Conservation (phyloP, 2,113 vertebrate genomes). For the Sarotherodon lohbergeri region DNA sequence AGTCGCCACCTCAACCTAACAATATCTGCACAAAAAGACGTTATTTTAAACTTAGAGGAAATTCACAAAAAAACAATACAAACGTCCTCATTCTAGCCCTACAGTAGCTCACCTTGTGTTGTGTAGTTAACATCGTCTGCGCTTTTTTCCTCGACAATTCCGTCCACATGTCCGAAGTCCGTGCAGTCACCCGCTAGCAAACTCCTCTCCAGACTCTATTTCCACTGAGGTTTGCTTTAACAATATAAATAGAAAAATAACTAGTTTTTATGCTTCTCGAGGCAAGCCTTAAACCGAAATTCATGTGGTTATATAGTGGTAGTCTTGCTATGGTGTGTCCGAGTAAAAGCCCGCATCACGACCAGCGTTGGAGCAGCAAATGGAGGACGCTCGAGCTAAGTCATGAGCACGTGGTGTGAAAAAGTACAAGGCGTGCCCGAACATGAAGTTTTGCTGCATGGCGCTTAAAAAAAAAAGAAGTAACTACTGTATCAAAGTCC, state of each 20-base stretch:
- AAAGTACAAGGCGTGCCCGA: background rate
- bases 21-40: background rate
- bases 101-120: background rate
- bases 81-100: background rate
- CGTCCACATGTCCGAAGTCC: rapidly evolving
- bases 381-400: background rate
- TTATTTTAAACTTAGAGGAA: background rate
- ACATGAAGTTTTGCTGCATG: background rate
- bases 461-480: background rate
- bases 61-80: background rate
- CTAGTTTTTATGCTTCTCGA: background rate
- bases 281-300: background rate
- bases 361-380: background rate
- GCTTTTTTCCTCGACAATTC: background rate
- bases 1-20: background rate
- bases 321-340: background rate
- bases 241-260: background rate
- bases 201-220: background rate
- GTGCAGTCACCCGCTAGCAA: background rate
- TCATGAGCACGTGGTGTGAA: background rate
- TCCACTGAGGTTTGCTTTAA: background rate
- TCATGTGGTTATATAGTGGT: background rate
- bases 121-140: background rate
- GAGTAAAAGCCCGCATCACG: background rate
- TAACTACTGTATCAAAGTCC: background rate